Conservation (phyloP, 2,797 vertebrate genomes). For the Pseudochirops corinnae region DNA sequence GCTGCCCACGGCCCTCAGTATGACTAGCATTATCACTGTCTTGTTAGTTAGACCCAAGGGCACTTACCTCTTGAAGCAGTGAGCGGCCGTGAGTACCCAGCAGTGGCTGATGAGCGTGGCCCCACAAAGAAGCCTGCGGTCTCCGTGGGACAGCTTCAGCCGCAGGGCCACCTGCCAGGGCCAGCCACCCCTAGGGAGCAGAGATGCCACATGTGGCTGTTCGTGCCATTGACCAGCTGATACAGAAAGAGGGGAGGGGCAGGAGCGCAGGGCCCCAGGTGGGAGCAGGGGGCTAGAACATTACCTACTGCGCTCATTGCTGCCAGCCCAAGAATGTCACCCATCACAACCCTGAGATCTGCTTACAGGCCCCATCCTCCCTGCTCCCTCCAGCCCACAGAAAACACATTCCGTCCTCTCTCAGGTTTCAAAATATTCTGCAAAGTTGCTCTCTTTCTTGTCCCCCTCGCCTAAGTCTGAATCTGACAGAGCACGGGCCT, state of each 20-base stretch:
- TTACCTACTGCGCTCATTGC: not conserved
- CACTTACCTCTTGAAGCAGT: constrained; percentile 97
- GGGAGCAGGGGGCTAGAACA: too few species aligned
- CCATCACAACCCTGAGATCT: not conserved
- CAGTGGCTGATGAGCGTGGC: constrained; percentile 97
- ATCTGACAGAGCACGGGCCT: not conserved
- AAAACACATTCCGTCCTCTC: not conserved
- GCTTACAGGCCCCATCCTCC: not conserved
- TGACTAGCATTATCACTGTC: not conserved
- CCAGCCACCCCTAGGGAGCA: constrained; percentile 92
- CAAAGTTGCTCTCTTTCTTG: not conserved
- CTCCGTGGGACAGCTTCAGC: constrained; percentile 92
- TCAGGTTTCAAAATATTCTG: not conserved
- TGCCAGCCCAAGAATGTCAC: not conserved
- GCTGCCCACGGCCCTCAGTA: not conserved
- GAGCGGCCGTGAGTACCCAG: constrained; percentile 98
- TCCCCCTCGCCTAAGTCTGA: not conserved
- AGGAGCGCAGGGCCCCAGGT: not conserved
- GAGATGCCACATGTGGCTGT: not conserved
- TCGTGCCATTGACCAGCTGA: not conserved
- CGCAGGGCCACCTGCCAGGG: constrained; percentile 97
- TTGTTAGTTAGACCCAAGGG: not conserved
- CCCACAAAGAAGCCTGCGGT: constrained; percentile 95
- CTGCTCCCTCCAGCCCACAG: not conserved
- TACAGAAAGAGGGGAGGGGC: not conserved